Conservation (phyloP, 2,113 vertebrate genomes). For the Platysteira castanea region DNA sequence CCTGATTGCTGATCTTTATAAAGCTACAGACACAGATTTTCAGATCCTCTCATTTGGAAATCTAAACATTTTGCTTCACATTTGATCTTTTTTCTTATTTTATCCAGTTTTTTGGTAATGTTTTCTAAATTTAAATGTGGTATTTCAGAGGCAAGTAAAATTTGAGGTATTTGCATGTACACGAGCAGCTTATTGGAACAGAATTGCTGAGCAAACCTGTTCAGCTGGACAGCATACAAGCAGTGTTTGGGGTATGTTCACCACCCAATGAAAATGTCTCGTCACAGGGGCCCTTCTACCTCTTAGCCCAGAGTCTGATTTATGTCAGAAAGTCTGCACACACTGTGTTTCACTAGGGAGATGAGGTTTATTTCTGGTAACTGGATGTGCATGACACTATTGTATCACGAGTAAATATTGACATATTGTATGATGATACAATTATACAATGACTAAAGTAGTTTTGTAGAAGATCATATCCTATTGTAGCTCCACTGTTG, state of each 20-base stretch:
- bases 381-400: background rate
- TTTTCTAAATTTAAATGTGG: background rate
- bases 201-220: background rate
- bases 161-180: background rate
- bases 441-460: background rate
- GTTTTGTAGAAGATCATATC: background rate
- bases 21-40: background rate
- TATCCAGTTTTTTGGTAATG: background rate
- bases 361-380: background rate
- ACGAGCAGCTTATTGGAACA: fast-evolving
- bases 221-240: background rate
- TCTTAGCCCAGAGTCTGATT: background rate
- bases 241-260: background rate
- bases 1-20: background rate
- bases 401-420: background rate
- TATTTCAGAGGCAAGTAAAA: background rate
- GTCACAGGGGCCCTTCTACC: background rate
- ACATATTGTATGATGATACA: background rate
- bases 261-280: fast-evolving
- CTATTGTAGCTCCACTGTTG: background rate
- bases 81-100: background rate
- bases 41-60: background rate
- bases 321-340: background rate
- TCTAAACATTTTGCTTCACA: background rate
- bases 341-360: background rate